Percentiles rank a stretch among this genome's conserved stretches.
Evolutionary conservation across 2,113 vertebrate species (phyloP).

Genomic region (Dipodomys ordii): DNA sequence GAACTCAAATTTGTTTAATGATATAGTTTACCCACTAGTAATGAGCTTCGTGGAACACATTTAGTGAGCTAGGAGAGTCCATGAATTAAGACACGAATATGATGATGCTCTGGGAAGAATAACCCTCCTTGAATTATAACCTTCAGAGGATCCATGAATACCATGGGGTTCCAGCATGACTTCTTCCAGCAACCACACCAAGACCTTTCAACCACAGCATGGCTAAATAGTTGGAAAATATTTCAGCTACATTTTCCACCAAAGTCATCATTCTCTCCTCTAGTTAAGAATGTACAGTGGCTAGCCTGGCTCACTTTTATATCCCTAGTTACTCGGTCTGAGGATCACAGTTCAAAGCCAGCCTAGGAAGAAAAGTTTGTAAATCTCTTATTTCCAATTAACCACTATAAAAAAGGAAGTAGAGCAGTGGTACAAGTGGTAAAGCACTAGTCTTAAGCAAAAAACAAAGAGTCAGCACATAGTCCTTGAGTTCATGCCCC

Average conservation of each 20-base stretch:
- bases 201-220: not conserved
- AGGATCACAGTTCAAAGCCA: too few species aligned
- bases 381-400: too few species aligned
- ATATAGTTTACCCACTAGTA: not conserved
- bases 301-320: too few species aligned
- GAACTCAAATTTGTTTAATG: not conserved
- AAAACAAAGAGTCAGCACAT: too few species aligned
- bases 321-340: too few species aligned
- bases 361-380: too few species aligned
- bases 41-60: not conserved
- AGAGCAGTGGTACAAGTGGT: too few species aligned
- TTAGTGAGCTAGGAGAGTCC: not conserved
- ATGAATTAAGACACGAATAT: not conserved
- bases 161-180: not conserved
- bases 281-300: not conserved
- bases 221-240: not conserved
- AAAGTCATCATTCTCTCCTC: not conserved
- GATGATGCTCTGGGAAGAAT: not conserved
- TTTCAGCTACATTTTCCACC: not conserved
- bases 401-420: too few species aligned
- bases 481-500: too few species aligned
- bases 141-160: not conserved
- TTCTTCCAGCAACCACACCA: not conserved
- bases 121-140: not conserved
- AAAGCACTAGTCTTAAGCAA: too few species aligned